These are phyloP conservation scores for Drosophila pseudoobscura DNA, from an alignment of 1,140 invertebrate genomes.

Conservation along the genomic window DNA sequence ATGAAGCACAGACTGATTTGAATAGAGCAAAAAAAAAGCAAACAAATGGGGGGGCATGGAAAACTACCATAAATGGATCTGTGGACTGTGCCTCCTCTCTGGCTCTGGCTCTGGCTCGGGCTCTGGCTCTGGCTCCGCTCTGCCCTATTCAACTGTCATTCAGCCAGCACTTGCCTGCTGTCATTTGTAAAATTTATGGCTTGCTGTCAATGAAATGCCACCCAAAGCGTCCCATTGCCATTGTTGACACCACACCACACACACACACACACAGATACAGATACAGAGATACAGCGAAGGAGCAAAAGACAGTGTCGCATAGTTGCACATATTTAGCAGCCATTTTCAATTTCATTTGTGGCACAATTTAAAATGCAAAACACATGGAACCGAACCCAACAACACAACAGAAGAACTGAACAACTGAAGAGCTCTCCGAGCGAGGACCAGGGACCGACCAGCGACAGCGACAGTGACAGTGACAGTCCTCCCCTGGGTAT, in stretches of 20 bases:
- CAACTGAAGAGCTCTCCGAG: background rate
- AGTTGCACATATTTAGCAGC: slow-evolving; percentile 76
- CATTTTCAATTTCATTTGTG: slow-evolving; percentile 80
- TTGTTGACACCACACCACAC: slow-evolving; percentile 67
- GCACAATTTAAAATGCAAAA: slow-evolving; percentile 80
- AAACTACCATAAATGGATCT: slow-evolving; percentile 8
- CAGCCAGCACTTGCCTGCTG: slow-evolving; percentile 68
- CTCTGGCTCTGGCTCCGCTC: too few relatives aligned
- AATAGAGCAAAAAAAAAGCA: slow-evolving; percentile 9
- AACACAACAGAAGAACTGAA: background rate
- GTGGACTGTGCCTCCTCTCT: slow-evolving; percentile 1
- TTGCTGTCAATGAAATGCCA: slow-evolving; percentile 78
- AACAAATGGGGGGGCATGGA: too few relatives aligned
- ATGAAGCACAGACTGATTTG: slow-evolving; percentile 9
- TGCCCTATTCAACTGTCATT: slow-evolving; percentile 34
- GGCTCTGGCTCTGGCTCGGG: too few relatives aligned
- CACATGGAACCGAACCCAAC: slow-evolving; percentile 40
- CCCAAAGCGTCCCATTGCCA: slow-evolving; percentile 65
- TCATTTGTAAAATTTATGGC: slow-evolving; percentile 77
- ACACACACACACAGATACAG: slow-evolving; percentile 3
- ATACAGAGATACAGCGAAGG: slow-evolving; percentile 18
- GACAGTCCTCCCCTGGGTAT: too few relatives aligned
- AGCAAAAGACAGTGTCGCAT: slow-evolving; percentile 51
- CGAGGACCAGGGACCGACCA: background rate
- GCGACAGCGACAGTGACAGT: too few relatives aligned